Evolutionary conservation across 2,888 invertebrate genomes (phyloP), one percentile per base, ranked within the genome.

Genomic region (Auanema sp.): DNA sequence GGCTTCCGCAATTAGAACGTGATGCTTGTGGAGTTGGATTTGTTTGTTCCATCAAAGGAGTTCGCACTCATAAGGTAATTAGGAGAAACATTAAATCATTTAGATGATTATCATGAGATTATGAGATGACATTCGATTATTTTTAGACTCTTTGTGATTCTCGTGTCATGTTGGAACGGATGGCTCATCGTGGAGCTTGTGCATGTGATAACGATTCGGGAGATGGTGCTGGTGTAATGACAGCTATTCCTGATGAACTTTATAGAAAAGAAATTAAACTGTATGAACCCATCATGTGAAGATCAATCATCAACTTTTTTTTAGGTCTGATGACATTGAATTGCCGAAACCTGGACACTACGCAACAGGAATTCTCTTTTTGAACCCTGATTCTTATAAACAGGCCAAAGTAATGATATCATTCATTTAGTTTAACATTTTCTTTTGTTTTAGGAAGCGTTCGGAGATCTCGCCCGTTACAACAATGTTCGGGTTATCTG

Each of bases 21-120:
- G 97, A 95, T 85, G 94, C 97, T 74, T 98, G 98, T 85, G 98
- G 98, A 75, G 97, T 98, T 84, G 98, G 98, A 81, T 98, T 96
- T 87, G 93, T 98, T 83, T 97, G 94, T 85, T 92, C 92, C 86
- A 96, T 98, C 87, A 93, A 97, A 89, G 97, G 97, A 79, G 89
- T 89, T 84, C 89, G 91, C 73, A 91, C 92, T 78, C 91, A 95
- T 88, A 93, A 95, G 84, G 87, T 87, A 43, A 10, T 49, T 25
- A 42, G 6, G 8, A 41, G 51, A 1, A 0, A 24, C n/a, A 21
- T 14, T 16, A 57, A 44, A 57, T 23, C 14, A 51, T 51, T 43
- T 14, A 43, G n/a, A n/a, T n/a, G n/a, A n/a, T 11, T 14, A 43
- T 12, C n/a, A 43, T 43, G 43, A 11, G 12, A 43, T 11, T 43